phyloP scores from a whole-genome alignment of 1,140 invertebrate species.

The Brachionus sp. region DNA sequence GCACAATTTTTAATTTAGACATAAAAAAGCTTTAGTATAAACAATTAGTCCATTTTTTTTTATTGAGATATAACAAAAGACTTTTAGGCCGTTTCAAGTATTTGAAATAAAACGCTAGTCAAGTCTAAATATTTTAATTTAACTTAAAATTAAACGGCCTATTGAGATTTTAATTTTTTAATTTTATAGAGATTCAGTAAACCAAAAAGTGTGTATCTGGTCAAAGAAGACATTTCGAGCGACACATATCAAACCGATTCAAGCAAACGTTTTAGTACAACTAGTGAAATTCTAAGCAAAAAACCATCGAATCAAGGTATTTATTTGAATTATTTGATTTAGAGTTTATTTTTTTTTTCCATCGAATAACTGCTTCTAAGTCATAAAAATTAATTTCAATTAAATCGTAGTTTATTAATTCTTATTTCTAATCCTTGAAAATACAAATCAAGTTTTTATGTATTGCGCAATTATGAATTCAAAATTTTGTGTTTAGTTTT shows the following conservation, averaged over 20 bases:
- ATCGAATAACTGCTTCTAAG: not conserved
- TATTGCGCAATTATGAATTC: not conserved
- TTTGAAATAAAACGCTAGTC: constrained; percentile 38
- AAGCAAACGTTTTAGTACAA: constrained; percentile 43
- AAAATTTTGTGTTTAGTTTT: not conserved
- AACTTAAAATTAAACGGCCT: not conserved
- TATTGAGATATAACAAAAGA: constrained; percentile 14
- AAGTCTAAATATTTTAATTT: constrained; percentile 23
- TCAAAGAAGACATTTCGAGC: not conserved
- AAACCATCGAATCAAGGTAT: not conserved
- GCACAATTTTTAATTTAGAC: not conserved
- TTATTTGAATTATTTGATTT: not conserved
- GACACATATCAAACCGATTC: not conserved
- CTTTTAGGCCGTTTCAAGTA: constrained; percentile 2
- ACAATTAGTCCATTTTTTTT: constrained; percentile 3
- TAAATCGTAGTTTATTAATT: not conserved
- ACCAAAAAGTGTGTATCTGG: constrained; percentile 2
- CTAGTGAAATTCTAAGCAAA: constrained; percentile 43
- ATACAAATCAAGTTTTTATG: not conserved
- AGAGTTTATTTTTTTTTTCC: not conserved
- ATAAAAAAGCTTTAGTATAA: not conserved
- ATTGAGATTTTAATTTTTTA: not conserved
- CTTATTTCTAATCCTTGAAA: not conserved
- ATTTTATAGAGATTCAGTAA: not conserved
- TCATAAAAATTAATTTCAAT: not conserved